Evolutionary conservation across 2,888 invertebrate species (phyloP).

Genomic region (Thereva nobilitata): DNA sequence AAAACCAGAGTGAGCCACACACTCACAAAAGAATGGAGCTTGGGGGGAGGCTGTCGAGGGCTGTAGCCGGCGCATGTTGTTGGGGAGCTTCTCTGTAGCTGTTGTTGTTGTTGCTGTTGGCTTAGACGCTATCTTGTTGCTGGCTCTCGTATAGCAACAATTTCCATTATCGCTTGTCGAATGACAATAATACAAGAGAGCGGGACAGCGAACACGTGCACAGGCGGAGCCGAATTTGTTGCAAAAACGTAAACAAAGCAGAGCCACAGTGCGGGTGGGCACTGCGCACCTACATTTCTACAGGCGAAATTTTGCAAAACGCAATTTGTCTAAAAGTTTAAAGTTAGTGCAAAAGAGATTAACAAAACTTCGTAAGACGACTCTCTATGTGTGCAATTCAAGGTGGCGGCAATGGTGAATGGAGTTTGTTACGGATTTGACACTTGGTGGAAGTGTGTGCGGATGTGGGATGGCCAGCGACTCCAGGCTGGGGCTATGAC

Average conservation of each 20-base stretch:
- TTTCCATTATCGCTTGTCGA: conserved; percentile 8
- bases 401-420: no score
- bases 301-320: background rate
- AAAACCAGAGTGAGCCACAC: background rate
- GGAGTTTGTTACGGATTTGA: no score
- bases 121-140: background rate
- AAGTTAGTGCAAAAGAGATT: no score
- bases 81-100: conserved; percentile 7
- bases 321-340: no score
- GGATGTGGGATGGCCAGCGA: no score
- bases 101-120: conserved; percentile 13
- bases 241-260: conserved; percentile 26
- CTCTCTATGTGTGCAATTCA: no score
- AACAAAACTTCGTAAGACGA: no score
- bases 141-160: conserved; percentile 12
- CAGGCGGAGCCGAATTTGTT: conserved; percentile 28
- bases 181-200: background rate
- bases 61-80: background rate
- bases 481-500: no score
- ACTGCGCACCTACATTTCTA: conserved; percentile 10
- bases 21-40: background rate
- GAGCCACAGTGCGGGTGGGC: background rate
- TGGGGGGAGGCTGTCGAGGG: background rate
- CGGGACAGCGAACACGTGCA: conserved; percentile 28
- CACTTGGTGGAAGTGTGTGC: no score